These are phyloP conservation scores for Eucidaris tribuloides DNA, from an alignment of 35 echinoderm and acorn worm genomes.

Conservation along the genomic window DNA sequence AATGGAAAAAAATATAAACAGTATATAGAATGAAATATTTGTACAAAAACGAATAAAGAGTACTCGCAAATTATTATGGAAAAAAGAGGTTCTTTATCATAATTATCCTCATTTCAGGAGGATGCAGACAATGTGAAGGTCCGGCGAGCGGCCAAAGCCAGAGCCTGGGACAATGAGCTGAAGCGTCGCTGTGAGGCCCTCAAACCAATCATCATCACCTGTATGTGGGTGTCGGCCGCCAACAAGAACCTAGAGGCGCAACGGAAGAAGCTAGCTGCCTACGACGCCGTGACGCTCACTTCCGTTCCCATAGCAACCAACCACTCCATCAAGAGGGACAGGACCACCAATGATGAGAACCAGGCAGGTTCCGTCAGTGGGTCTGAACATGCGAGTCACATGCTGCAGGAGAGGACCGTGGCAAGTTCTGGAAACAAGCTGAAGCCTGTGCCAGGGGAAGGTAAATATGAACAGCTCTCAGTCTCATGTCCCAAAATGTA, in stretches of 20 bases:
- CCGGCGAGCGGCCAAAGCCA: slow-evolving; percentile 72
- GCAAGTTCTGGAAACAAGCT: slow-evolving; percentile 28
- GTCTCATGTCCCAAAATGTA: too few species aligned
- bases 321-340: slow-evolving; percentile 13
- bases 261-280: slow-evolving; percentile 45
- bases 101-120: slow-evolving; percentile 32
- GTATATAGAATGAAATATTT: too few species aligned
- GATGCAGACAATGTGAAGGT: slow-evolving; percentile 65
- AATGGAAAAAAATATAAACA: too few species aligned
- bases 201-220: slow-evolving; percentile 67
- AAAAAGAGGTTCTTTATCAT: too few species aligned
- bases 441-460: slow-evolving; percentile 81
- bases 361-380: background rate
- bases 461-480: too few species aligned
- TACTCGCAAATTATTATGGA: too few species aligned
- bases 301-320: slow-evolving; percentile 69
- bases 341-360: background rate
- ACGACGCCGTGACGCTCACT: slow-evolving; percentile 50
- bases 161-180: slow-evolving; percentile 84
- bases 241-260: background rate
- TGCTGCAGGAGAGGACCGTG: background rate
- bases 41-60: too few species aligned
- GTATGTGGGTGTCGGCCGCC: slow-evolving; percentile 39
- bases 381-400: too few species aligned
- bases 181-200: slow-evolving; percentile 70